These are phyloP conservation scores for Pteronura brasiliensis DNA, from an alignment of 2,113 vertebrate species.

Conservation along the genomic window DNA sequence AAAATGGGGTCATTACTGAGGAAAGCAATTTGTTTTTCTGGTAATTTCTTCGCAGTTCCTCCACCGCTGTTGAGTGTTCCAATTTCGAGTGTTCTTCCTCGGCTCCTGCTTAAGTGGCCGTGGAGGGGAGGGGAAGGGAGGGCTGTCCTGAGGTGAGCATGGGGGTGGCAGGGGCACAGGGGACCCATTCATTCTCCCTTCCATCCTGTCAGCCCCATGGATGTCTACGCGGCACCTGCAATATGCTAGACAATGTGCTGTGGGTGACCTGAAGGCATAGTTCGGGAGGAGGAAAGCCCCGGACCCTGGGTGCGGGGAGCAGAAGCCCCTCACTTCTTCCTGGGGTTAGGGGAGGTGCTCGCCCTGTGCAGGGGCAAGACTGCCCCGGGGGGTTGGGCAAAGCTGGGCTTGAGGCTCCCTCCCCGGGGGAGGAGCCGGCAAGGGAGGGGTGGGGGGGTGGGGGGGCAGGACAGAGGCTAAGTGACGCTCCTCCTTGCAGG, in stretches of 20 bases:
- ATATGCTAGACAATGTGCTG: fast-evolving
- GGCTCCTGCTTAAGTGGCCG: not conserved
- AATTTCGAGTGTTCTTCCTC: not conserved
- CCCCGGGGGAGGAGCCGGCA: not conserved
- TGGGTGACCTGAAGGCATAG: not conserved
- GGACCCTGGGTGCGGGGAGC: not conserved
- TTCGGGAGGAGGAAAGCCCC: fast-evolving
- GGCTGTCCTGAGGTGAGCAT: not conserved
- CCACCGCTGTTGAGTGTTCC: not conserved
- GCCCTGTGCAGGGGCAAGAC: not conserved
- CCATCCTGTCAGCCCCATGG: fast-evolving
- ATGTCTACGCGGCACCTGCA: not conserved
- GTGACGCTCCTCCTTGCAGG: not conserved
- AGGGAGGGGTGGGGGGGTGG: no score
- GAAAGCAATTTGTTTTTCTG: not conserved
- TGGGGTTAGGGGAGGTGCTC: no score
- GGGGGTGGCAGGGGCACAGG: not conserved
- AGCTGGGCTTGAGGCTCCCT: no score
- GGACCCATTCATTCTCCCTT: not conserved
- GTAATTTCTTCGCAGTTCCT: not conserved
- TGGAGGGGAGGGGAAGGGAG: not conserved
- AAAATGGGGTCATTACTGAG: not conserved
- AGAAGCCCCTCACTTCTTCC: fast-evolving
- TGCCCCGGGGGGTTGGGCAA: no score
- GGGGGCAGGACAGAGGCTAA: not conserved